A percentile compares a stretch with the other conserved stretches of the same genome.
Evolutionary conservation across 2,888 invertebrate genomes (phyloP).

Genomic region (Tiphia femorata): DNA sequence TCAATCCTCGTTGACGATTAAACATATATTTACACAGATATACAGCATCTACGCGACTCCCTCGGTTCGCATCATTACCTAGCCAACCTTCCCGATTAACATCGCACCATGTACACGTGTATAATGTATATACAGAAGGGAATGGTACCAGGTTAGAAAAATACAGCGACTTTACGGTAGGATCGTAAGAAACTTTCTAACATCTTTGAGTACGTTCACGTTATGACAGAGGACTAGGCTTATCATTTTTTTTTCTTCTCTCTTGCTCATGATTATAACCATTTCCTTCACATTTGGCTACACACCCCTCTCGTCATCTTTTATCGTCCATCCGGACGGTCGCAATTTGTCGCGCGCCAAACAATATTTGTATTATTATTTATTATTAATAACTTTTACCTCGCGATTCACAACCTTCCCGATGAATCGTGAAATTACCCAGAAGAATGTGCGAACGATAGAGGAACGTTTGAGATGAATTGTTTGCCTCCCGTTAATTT

Average conservation of each 20-base stretch:
- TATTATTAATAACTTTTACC: no score
- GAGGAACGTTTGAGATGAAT: no score
- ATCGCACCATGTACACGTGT: conserved; percentile 50
- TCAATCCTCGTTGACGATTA: conserved; percentile 21
- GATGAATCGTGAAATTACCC: no score
- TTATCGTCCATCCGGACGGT: no score
- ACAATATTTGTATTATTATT: no score
- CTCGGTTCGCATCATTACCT: no score
- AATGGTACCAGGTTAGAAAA: conserved; percentile 66
- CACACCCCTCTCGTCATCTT: not conserved
- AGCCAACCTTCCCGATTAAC: conserved; percentile 10
- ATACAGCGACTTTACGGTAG: conserved; percentile 63
- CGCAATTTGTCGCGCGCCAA: no score
- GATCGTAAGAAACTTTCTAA: conserved; percentile 58
- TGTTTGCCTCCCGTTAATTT: no score
- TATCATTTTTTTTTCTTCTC: conserved; percentile 10
- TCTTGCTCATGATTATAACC: not conserved
- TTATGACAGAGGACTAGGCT: conserved; percentile 36
- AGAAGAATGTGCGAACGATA: no score
- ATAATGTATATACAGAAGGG: conserved; percentile 57
- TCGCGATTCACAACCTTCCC: no score
- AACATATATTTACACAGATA: conserved; percentile 40
- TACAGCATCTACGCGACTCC: conserved; percentile 33
- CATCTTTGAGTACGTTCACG: conserved; percentile 31
- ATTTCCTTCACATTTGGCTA: not conserved